phyloP scores from a whole-genome alignment of 2,113 vertebrate species.

The Ptilonorhynchus violaceus region DNA sequence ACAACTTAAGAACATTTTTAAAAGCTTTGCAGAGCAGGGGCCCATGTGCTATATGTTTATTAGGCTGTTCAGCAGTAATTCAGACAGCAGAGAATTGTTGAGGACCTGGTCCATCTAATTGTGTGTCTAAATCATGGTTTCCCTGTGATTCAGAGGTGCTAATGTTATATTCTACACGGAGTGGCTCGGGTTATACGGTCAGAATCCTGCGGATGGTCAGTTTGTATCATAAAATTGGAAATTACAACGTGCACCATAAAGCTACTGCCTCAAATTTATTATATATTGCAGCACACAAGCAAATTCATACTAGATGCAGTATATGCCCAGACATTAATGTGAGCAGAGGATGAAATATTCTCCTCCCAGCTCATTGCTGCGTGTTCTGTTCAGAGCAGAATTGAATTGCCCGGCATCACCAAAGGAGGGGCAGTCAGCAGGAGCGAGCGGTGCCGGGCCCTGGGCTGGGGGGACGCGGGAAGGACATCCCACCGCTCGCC shows the following conservation, averaged over 20 bases:
- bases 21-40: slow-evolving; percentile 1
- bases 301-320: slow-evolving; percentile 52
- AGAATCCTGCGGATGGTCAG: slow-evolving; percentile 40
- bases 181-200: background rate
- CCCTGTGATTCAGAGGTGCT: slow-evolving; percentile 1
- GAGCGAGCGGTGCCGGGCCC: background rate
- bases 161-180: background rate
- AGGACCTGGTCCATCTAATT: slow-evolving; percentile 30
- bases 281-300: slow-evolving; percentile 55
- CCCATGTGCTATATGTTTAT: background rate
- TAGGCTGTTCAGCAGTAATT: slow-evolving; percentile 18
- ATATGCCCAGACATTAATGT: slow-evolving; percentile 45
- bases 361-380: background rate
- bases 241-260: slow-evolving; percentile 45
- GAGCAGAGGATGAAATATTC: slow-evolving; percentile 42
- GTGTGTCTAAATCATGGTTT: slow-evolving; percentile 38
- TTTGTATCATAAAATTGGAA: slow-evolving; percentile 54
- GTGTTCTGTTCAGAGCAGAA: background rate
- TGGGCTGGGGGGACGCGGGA: background rate
- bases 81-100: slow-evolving; percentile 29
- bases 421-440: background rate
- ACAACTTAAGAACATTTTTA: background rate
- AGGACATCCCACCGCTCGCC: background rate
- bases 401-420: background rate
- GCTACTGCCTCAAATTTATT: slow-evolving; percentile 49